phyloP scores from a whole-genome alignment of 1,140 invertebrate species.

The Augochlora pura region DNA sequence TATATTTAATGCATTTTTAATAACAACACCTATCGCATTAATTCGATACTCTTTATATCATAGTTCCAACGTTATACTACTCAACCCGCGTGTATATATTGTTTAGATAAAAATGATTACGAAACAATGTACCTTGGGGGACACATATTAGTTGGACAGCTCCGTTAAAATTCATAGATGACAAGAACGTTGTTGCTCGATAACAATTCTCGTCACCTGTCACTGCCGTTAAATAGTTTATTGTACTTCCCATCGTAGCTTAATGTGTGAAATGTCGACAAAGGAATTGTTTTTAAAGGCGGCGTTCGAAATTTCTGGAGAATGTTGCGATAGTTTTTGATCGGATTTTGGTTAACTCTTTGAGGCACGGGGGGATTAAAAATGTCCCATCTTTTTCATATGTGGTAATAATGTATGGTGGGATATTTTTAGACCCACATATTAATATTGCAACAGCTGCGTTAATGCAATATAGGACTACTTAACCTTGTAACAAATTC shows the following conservation, averaged over 20 bases:
- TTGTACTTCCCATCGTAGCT: conserved; percentile 6
- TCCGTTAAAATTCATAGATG: conserved; percentile 25
- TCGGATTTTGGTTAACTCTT: too few relatives aligned
- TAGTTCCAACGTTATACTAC: neutral
- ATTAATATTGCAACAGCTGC: too few relatives aligned
- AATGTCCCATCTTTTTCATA: too few relatives aligned
- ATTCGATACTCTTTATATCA: too few relatives aligned
- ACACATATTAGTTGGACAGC: conserved; percentile 38
- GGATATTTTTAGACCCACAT: too few relatives aligned
- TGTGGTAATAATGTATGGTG: too few relatives aligned
- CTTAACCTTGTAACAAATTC: too few relatives aligned
- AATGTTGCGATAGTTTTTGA: neutral
- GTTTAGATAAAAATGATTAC: conserved; percentile 23
- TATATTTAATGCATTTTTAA: too few relatives aligned
- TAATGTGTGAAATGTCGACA: neutral
- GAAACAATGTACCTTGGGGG: conserved; percentile 32
- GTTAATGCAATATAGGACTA: too few relatives aligned
- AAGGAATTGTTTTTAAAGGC: neutral
- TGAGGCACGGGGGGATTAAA: too few relatives aligned
- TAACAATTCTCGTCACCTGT: conserved; percentile 16
- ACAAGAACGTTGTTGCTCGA: conserved; percentile 26
- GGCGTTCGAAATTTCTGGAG: neutral
- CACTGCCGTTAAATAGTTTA: conserved; percentile 30
- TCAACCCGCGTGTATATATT: conserved; percentile 8
- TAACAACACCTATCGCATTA: too few relatives aligned